Base-by-base conservation (phyloP, 2,888 invertebrate genomes). In the Lottia gigantea region DNA sequence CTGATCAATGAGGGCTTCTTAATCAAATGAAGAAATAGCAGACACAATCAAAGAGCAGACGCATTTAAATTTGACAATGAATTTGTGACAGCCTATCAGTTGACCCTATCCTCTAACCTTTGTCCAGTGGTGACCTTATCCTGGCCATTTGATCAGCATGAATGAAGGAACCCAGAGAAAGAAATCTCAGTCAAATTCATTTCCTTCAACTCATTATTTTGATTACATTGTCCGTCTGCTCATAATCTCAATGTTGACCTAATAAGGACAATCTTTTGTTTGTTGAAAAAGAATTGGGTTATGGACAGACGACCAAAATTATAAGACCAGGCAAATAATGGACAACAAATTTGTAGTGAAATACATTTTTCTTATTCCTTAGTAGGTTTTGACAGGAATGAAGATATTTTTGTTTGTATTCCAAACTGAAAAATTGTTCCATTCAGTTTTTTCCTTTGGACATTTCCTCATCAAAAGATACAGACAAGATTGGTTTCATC, bases 231-330 rank as follows among this genome's bases (percentile, higher is more conserved):
- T 40, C 40, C 23, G 19, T 55, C 55, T 55, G 55, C 55, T 55
- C 55, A 55, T 40, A 55, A 55, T 55, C 12, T 55, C 14, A 55
- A 23, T 55, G 55, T 55, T 55, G 55, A 23, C 55, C 55, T 55
- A 55, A 55, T 55, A 19, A 55, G 55, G 55, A 23, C 55, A 55
- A 23, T 55, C 23, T 23, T 55, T 55, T 55, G 55, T 55, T 23
- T 6, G 40, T 8, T 40, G 31, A 40, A 40, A 40, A 40, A 8
- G 40, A 40, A 40, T 40, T 40, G 40, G 40, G 40, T 40, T 40
- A 40, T 40, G 40, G 40, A 8, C 40, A 40, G 40, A 40, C 40
- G 40, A 40, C 40, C 40, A 40, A 40, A 40, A 40, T 40, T 40
- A 40, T 40, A 40, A 40, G 11, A 40, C 40, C 2, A 31, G 31